These are phyloP conservation scores for Leucoraja erinaceus DNA, from an alignment of 2,113 vertebrate species.

Conservation along the genomic window DNA sequence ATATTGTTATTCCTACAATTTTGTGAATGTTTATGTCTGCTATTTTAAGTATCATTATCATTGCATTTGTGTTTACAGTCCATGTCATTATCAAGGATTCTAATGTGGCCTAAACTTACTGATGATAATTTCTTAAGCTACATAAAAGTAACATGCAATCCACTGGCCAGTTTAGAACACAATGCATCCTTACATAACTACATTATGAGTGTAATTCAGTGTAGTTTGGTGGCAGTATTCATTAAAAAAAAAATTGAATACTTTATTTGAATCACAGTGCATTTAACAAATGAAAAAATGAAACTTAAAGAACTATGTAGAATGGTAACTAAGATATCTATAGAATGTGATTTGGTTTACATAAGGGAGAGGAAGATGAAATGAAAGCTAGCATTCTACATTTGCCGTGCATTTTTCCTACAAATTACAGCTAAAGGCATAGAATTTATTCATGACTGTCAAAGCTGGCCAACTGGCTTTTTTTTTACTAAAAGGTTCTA, in stretches of 20 bases:
- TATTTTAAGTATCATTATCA: neutral
- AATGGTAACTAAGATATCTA: neutral
- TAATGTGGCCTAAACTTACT: neutral
- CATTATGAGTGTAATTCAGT: neutral
- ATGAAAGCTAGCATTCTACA: neutral
- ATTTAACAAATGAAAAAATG: neutral
- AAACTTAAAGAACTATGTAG: neutral
- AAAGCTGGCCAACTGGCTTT: too few relatives aligned
- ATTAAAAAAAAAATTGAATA: neutral
- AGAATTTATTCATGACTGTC: neutral
- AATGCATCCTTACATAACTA: neutral
- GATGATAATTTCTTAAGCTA: neutral
- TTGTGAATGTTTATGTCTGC: neutral
- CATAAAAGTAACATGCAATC: neutral
- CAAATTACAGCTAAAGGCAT: neutral
- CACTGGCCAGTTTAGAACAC: neutral
- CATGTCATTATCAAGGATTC: neutral
- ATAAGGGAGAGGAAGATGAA: neutral
- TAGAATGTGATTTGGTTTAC: neutral
- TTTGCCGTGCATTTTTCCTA: neutral
- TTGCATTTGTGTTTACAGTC: neutral
- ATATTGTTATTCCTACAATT: constrained; percentile 1
- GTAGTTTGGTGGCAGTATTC: neutral
- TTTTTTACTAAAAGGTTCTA: too few relatives aligned
- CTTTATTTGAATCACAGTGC: neutral